A percentile compares a stretch with the other conserved stretches of the same genome.
These are phyloP conservation scores for Sarcophaga peregrina DNA, from an alignment of 1,140 invertebrate species.

Conservation along the genomic window DNA sequence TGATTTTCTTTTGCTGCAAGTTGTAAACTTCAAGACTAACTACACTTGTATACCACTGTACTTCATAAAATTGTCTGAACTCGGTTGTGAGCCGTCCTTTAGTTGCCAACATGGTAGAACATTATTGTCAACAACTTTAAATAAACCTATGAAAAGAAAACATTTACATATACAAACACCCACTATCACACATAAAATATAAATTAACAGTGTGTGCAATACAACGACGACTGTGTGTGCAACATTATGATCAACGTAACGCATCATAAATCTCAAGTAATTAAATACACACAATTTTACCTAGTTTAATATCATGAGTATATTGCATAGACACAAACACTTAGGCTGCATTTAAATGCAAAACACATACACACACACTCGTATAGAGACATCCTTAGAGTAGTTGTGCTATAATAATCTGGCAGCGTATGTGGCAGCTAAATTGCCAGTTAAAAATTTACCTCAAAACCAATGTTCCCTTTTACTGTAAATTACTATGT, in stretches of 20 bases:
- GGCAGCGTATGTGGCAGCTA: no score
- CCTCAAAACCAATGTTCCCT: no score
- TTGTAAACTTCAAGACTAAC: no score
- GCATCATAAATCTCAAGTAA: constrained; percentile 11
- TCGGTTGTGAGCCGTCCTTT: neutral
- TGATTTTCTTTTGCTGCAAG: no score
- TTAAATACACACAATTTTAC: neutral
- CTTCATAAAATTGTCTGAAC: no score
- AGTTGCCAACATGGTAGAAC: neutral
- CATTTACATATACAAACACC: neutral
- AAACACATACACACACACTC: neutral
- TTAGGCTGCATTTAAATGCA: neutral
- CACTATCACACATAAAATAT: neutral
- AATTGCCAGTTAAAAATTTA: no score
- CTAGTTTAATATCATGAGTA: neutral
- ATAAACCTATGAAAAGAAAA: neutral
- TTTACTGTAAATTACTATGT: no score
- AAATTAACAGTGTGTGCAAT: neutral
- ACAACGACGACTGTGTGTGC: constrained; percentile 3
- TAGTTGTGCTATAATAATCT: no score
- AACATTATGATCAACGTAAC: constrained; percentile 18
- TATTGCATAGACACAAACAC: neutral
- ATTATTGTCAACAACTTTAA: constrained; percentile 21
- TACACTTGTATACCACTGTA: no score
- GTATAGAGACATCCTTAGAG: neutral